Evolutionary conservation across 2,888 invertebrate genomes (phyloP).

Genomic region (Ferdinandea cuprea): DNA sequence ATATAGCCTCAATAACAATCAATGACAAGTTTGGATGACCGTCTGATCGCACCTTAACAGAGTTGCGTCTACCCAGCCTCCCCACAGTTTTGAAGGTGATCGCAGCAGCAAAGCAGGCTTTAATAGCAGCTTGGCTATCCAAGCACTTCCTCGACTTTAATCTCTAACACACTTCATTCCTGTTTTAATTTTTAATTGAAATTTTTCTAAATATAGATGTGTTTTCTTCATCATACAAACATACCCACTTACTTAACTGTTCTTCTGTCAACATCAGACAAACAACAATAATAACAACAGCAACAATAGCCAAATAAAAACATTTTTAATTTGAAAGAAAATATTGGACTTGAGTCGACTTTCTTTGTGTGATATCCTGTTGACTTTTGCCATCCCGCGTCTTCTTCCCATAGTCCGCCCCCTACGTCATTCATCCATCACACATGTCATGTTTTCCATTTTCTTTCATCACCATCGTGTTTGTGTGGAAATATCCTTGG

Average conservation of each 20-base stretch:
- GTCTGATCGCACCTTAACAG: no score
- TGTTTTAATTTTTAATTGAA: slow-evolving; percentile 25
- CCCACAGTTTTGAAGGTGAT: no score
- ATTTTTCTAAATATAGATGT: not conserved
- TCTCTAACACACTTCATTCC: no score
- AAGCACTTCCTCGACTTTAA: no score
- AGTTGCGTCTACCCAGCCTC: no score
- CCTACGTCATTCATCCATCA: slow-evolving; percentile 48
- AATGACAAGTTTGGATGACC: no score
- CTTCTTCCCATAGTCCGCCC: not conserved
- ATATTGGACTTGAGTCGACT: slow-evolving; percentile 37
- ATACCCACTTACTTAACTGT: slow-evolving; percentile 18
- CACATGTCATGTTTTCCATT: slow-evolving; percentile 32
- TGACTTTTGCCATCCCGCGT: slow-evolving; percentile 36
- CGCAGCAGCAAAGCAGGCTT: no score
- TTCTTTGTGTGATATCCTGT: slow-evolving; percentile 33
- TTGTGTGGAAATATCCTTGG: slow-evolving; percentile 2
- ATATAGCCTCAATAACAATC: no score
- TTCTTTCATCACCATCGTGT: slow-evolving; percentile 33
- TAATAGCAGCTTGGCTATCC: no score
- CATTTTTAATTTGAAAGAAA: slow-evolving; percentile 47
- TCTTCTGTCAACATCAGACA: slow-evolving; percentile 38
- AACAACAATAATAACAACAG: not conserved
- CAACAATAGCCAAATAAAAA: slow-evolving; percentile 13
- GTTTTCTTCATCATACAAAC: not conserved